Conservation (phyloP, 92 coral and sea anemone species). For the Parazoanthus darwini region DNA sequence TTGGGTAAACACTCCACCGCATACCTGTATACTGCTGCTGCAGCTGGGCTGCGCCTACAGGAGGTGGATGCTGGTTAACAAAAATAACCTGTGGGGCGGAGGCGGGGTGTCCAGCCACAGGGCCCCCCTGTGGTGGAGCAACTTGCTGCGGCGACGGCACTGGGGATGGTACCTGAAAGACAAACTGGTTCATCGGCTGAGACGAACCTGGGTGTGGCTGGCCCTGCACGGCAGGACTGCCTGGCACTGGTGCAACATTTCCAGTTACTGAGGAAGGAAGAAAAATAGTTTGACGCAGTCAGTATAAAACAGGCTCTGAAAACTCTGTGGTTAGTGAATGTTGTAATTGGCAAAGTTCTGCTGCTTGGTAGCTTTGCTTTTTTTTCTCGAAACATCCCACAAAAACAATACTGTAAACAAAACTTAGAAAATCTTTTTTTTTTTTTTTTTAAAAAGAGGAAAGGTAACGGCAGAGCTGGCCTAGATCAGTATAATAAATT, state of each 20-base stretch:
- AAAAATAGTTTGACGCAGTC: neutral
- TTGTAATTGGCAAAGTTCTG: no score
- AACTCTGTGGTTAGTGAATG: no score
- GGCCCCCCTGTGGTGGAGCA: constrained; percentile 21
- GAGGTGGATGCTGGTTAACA: constrained; percentile 27
- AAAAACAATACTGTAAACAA: no score
- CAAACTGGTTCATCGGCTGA: constrained; percentile 33
- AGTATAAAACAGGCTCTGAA: neutral
- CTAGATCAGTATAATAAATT: no score
- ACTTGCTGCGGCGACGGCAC: constrained; percentile 32
- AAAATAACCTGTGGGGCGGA: constrained; percentile 24
- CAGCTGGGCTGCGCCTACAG: constrained; percentile 13
- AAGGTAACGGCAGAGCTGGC: no score
- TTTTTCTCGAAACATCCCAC: no score
- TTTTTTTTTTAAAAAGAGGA: no score
- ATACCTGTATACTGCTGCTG: constrained; percentile 35
- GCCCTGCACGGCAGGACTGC: constrained; percentile 12
- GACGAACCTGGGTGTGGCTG: constrained; percentile 38
- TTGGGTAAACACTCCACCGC: neutral
- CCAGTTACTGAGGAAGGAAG: neutral
- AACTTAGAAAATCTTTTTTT: no score
- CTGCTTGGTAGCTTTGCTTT: no score
- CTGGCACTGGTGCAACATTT: constrained; percentile 28
- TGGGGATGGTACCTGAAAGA: constrained; percentile 24
- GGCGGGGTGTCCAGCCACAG: constrained; percentile 26